Conservation (phyloP, 2,113 vertebrate species). For the Ophiodon elongatus region DNA sequence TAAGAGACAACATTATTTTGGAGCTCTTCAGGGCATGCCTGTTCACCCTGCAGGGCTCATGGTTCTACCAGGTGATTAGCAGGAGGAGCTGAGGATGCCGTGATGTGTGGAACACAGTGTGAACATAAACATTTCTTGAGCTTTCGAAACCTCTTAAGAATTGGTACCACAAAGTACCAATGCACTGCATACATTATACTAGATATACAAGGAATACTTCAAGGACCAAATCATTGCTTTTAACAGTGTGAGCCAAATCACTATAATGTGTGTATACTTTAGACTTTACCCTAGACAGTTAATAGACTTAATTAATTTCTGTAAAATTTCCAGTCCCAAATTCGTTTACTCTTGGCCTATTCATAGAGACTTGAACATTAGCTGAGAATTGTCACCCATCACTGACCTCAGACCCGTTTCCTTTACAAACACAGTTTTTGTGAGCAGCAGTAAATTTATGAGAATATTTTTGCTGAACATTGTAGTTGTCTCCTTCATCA, state of each 20-base stretch:
- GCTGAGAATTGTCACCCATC: background rate
- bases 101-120: background rate
- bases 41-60: constrained; percentile 93
- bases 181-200: too few relatives aligned
- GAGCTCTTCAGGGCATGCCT: constrained; percentile 87
- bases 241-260: too few relatives aligned
- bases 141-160: background rate
- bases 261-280: too few relatives aligned
- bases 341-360: background rate
- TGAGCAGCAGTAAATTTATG: background rate
- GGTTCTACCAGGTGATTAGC: constrained; percentile 95
- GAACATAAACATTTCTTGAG: background rate
- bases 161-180: background rate
- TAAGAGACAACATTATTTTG: constrained; percentile 86
- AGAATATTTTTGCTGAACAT: background rate
- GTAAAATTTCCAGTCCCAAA: background rate
- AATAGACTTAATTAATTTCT: too few relatives aligned
- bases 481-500: background rate
- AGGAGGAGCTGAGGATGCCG: fast-evolving
- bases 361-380: background rate
- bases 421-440: background rate
- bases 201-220: too few relatives aligned
- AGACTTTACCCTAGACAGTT: too few relatives aligned
- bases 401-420: background rate
- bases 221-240: too few relatives aligned